Evolutionary conservation across 53 echinoderm and acorn worm genomes (phyloP).

Genomic region (Holothuria leucospilota): DNA sequence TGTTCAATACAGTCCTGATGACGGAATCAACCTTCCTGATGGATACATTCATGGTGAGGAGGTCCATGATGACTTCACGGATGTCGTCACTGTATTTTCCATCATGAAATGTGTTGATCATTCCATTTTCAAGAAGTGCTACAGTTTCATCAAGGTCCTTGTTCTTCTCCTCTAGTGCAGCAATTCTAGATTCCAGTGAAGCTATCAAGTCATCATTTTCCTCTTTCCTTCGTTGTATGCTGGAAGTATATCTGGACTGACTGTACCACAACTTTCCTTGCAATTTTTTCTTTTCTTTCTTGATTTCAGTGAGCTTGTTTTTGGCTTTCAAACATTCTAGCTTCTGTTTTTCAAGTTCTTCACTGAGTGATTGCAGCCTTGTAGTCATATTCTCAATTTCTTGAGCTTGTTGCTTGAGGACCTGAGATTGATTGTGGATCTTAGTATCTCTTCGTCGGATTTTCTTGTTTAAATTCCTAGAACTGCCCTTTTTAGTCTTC

Average conservation of each 20-base stretch:
- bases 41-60: neutral
- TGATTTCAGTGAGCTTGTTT: neutral
- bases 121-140: neutral
- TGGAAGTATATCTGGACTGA: neutral
- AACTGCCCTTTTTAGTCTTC: neutral
- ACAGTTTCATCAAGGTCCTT: neutral
- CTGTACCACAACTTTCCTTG: neutral
- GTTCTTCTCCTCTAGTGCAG: neutral
- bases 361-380: neutral
- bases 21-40: neutral
- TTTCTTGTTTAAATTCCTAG: neutral
- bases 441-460: neutral
- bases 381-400: neutral
- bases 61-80: neutral
- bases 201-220: neutral
- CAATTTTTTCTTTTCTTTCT: neutral
- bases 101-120: neutral
- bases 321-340: neutral
- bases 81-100: neutral
- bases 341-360: neutral
- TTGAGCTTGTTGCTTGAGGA: neutral
- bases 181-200: neutral
- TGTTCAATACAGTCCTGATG: neutral
- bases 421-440: neutral
- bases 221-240: no score